Conservation (phyloP, 37 sponge, comb jelly and placozoan species). For the Aphrocallistes beatrix region DNA sequence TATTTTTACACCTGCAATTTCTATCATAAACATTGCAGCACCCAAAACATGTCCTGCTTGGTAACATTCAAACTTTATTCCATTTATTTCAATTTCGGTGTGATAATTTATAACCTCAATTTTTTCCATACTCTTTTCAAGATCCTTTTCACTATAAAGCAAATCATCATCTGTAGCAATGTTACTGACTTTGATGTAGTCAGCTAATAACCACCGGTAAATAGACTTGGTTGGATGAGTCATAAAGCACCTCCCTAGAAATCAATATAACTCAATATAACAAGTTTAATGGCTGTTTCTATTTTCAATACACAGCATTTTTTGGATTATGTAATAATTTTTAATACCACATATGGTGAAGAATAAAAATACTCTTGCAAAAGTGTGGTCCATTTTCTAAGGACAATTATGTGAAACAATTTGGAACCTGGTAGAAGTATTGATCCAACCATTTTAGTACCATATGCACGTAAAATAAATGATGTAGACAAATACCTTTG, state of each 20-base stretch:
- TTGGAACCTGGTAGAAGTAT: too few species aligned
- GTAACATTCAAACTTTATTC: conserved; percentile 88
- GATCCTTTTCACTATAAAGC: conserved; percentile 89
- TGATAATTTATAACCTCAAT: conserved; percentile 96
- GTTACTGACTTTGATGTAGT: conserved; percentile 97
- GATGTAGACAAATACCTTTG: too few species aligned
- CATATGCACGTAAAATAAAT: too few species aligned
- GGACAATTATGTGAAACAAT: too few species aligned
- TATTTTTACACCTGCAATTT: conserved; percentile 96
- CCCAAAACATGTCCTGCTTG: conserved; percentile 96
- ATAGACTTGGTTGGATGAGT: conserved; percentile 98
- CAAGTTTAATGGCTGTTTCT: too few species aligned
- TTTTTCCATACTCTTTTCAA: conserved; percentile 88
- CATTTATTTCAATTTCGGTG: conserved; percentile 89
- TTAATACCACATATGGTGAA: too few species aligned
- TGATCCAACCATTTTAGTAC: too few species aligned
- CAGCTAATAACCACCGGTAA: conserved; percentile 96
- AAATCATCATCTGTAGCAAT: conserved; percentile 59
- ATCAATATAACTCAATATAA: background rate
- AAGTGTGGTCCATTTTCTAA: too few species aligned
- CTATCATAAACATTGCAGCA: conserved; percentile 98
- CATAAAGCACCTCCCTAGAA: conserved; percentile 73
- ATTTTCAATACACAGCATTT: too few species aligned
- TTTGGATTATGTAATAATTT: too few species aligned
- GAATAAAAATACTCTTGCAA: too few species aligned